Evolutionary conservation across 2,888 invertebrate genomes (phyloP).

Genomic region (Cerceris ruficornis): DNA sequence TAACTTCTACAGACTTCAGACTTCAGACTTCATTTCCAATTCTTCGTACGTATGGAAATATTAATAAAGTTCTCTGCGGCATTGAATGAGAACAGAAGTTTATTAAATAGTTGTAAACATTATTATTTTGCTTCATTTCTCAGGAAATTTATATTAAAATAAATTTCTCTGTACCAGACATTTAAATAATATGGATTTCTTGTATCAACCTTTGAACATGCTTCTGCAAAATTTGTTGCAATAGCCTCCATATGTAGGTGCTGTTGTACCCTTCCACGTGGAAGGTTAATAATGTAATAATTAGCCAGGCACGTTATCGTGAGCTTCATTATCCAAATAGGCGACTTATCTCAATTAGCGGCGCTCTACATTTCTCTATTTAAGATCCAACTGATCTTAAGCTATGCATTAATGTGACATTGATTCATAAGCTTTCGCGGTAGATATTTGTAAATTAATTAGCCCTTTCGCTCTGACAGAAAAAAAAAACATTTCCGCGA

Average conservation of each 20-base stretch:
- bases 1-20: not conserved
- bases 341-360: conserved; percentile 26
- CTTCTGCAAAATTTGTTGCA: no score
- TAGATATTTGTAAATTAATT: conserved; percentile 10
- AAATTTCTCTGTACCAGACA: no score
- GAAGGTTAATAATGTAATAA: not conserved
- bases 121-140: no score
- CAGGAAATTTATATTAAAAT: no score
- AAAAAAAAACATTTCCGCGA: no score
- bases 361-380: not conserved
- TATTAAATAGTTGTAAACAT: not conserved
- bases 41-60: not conserved
- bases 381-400: conserved; percentile 20
- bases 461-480: no score
- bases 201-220: no score
- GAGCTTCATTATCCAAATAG: not conserved
- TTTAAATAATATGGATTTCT: no score
- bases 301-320: not conserved
- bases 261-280: not conserved
- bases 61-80: not conserved
- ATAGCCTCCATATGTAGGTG: no score
- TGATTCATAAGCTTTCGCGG: conserved; percentile 11
- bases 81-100: not conserved
- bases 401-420: not conserved
- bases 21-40: not conserved